phyloP scores from a whole-genome alignment of 2,888 invertebrate genomes.

The Parasteatoda lunata region DNA sequence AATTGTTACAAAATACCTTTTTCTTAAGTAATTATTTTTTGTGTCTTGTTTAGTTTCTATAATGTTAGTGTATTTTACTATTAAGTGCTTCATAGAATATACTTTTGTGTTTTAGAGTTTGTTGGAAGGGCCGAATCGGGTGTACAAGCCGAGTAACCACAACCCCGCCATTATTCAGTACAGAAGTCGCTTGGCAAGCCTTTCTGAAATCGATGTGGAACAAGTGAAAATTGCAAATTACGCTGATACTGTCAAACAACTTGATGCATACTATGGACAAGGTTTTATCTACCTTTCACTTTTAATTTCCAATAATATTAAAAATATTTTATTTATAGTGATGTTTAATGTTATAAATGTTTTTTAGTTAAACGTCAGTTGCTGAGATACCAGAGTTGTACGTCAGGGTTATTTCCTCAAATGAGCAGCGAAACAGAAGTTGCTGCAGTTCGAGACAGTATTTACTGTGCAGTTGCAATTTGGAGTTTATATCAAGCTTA shows the following conservation, averaged over 20 bases:
- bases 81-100: background rate
- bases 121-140: conserved; percentile 40
- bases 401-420: conserved; percentile 93
- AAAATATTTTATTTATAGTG: background rate
- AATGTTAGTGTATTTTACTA: too few relatives aligned
- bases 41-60: too few relatives aligned
- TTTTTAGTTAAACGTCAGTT: conserved; percentile 89
- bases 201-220: conserved; percentile 68
- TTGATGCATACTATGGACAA: conserved; percentile 92
- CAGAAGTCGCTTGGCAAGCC: conserved; percentile 63
- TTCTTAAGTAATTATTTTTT: too few relatives aligned
- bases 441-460: conserved; percentile 91
- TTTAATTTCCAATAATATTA: background rate
- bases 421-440: conserved; percentile 86
- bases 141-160: conserved; percentile 7
- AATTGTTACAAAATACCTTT: too few relatives aligned
- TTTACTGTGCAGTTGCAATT: conserved; percentile 96
- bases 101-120: conserved; percentile 36
- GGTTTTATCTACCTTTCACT: conserved; percentile 50
- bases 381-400: conserved; percentile 91
- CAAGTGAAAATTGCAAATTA: conserved; percentile 78
- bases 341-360: too few relatives aligned
- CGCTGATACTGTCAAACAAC: conserved; percentile 90
- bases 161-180: conserved; percentile 53
- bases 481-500: conserved; percentile 99